Evolutionary conservation across 2,888 invertebrate species (phyloP), one percentile per base, ranked within the genome.

Genomic region (Unio pictorum): DNA sequence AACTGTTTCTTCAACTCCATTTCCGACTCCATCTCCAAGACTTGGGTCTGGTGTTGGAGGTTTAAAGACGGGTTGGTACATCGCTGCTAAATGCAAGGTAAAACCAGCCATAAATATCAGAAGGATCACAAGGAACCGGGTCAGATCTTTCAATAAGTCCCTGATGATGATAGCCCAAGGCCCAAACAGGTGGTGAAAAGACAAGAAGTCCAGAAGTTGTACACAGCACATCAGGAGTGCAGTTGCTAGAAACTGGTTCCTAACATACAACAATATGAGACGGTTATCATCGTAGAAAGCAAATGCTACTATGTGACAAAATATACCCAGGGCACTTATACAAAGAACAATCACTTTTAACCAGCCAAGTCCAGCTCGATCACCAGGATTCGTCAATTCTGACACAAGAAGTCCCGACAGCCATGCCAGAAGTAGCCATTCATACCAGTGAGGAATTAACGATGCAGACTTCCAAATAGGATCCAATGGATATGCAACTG

Each of bases 151-250:
- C 87, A 92, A 90, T 55, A 92, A 85, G 80, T 91, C 91, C 30
- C 98, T 96, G 87, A 99, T 99, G 90, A 99, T 99, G 88, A 99
- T 99, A 55, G 99, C 99, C 99, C 99, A 99, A 0, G 99, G 99
- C 63, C 99, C 99, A 89, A 99, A 99, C 28, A 99, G 93, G 91
- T 99, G 97, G 91, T 99, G 99, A 90, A 99, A 99, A 34, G 98
- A 98, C 64, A 99, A 92, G 90, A 99, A 99, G 92, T 92, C 92
- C 87, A 99, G 92, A 86, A 99, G 96, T 91, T 99, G 98, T 64
- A 99, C 97, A 91, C 99, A 99, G 68, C 98, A 97, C 84, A 98
- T 92, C 74, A 99, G 93, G 89, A 99, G 95, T 69, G 97, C 96
- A 87, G 98, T 92, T 0, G 98, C 99, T 88, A 99, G 96, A 88